Percentiles rank a stretch among this genome's conserved stretches.
phyloP scores from a whole-genome alignment of 2,888 invertebrate genomes.

The Melipona bicolor region DNA sequence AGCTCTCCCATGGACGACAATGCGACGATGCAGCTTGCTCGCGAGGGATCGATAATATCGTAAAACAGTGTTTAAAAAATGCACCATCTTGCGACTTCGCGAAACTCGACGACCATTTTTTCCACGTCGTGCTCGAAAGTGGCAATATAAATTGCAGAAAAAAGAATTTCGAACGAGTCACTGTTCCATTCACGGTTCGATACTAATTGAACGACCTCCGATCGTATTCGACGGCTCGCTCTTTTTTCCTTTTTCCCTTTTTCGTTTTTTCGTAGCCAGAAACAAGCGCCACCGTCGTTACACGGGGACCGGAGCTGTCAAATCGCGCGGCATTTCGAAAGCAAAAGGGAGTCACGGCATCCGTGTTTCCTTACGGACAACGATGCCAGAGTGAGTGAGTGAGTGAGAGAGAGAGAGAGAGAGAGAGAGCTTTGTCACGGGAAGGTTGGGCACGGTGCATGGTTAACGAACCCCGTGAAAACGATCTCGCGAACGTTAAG shows the following conservation, averaged over 20 bases:
- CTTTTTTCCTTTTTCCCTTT: not conserved
- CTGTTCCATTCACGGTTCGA: not conserved
- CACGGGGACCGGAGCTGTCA: not conserved
- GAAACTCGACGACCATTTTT: not conserved
- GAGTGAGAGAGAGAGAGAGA: not conserved
- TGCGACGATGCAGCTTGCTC: too few species aligned
- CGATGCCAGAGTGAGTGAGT: not conserved
- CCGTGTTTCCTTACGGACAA: conserved; percentile 38
- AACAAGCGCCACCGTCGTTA: not conserved
- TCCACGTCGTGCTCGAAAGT: not conserved
- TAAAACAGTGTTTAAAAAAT: too few species aligned
- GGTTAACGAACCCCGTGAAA: conserved; percentile 57
- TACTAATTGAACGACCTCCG: conserved; percentile 8
- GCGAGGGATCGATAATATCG: too few species aligned
- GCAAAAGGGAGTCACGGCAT: not conserved
- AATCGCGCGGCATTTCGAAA: conserved; percentile 1
- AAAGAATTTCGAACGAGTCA: not conserved
- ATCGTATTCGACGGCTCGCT: not conserved
- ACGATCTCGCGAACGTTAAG: conserved; percentile 51
- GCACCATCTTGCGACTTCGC: not conserved
- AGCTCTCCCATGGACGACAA: too few species aligned
- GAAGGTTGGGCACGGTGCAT: conserved; percentile 2
- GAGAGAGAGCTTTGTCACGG: not conserved
- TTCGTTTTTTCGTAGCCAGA: not conserved
- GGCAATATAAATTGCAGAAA: not conserved